Base-by-base conservation (phyloP, 1,140 invertebrate genomes). In the Drosophila sucinea region DNA sequence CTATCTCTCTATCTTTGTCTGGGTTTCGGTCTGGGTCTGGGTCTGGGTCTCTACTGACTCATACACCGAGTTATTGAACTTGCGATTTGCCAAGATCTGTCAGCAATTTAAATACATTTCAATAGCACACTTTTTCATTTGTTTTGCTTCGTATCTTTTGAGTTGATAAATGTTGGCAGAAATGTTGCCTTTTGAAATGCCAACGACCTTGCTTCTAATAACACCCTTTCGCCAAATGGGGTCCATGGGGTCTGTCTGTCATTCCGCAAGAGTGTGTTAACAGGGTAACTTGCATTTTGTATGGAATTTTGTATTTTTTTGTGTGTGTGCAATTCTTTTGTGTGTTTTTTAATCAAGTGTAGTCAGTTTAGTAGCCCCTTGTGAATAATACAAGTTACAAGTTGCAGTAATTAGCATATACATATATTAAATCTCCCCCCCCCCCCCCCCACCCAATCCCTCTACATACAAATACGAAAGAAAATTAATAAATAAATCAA, bases 51-150 rank as follows among this genome's bases (percentile, higher is more conserved):
- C 55, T 35, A 3, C 38, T 61, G 30, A 61, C 60, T 61, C 60
- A 60, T 33, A 4, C 17, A 10, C 35, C 35, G 23, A 61, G 60
- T 61, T 61, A 44, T 44, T 61, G 33, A 44, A 61, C 33, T 30
- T 61, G 23, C 25, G 10, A 32, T n/a, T 25, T 27, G 58, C 27
- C 35, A 27, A 40, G 38, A 27, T 27, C 4, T 35, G 23, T 27
- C 32, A 35, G 38, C 60, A 63, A 63, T 63, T 63, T 33, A 63
- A 63, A 51, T 63, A 62, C 40, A 17, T 25, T 63, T 44, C 29
- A 27, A 63, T 47, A 47, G 41, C 41, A 63, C 23, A 17, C 51
- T 63, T 3, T 17, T 47, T 33, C 1, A 23, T 11, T 11, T 30
- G 4, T 29, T 29, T 29, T 29, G 6, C 5, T 17, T 54, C 1